Evolutionary conservation across 2,797 vertebrate species (phyloP).

Genomic region (Aeoliscus strigatus): DNA sequence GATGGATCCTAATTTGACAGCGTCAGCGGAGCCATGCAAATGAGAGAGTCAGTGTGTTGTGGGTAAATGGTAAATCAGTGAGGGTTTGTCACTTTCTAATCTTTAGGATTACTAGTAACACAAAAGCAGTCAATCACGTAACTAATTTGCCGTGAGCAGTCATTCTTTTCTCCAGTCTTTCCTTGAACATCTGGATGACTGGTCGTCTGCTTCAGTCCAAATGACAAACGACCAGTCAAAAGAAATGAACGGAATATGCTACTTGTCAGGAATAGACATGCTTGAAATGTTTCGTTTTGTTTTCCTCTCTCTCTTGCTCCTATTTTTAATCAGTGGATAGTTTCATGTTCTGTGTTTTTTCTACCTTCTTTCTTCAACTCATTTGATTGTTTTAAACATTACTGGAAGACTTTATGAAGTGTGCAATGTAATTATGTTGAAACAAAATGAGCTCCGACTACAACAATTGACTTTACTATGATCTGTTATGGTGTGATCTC

Average conservation of each 20-base stretch:
- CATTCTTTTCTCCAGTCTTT: constrained; percentile 42
- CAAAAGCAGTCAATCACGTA: constrained; percentile 53
- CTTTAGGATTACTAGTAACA: constrained; percentile 53
- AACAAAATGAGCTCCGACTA: too few species aligned
- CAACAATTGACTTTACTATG: too few species aligned
- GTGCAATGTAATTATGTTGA: too few species aligned
- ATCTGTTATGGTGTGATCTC: too few species aligned
- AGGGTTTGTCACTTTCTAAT: constrained; percentile 26
- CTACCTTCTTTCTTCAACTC: too few species aligned
- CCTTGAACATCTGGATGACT: constrained; percentile 48
- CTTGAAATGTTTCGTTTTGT: too few species aligned
- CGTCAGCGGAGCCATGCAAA: constrained; percentile 61
- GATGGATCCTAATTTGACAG: constrained; percentile 68
- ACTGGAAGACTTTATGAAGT: too few species aligned
- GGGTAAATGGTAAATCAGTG: constrained; percentile 58
- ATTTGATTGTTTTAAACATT: too few species aligned
- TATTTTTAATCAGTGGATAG: too few species aligned
- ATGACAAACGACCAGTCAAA: constrained; percentile 49
- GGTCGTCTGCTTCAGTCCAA: constrained; percentile 54
- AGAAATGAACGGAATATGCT: constrained; percentile 41
- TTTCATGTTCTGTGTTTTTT: too few species aligned
- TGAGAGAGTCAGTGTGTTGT: constrained; percentile 60
- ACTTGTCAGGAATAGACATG: constrained; percentile 50
- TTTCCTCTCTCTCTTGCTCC: too few species aligned
- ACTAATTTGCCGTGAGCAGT: constrained; percentile 52